A percentile compares a stretch with the other conserved stretches of the same genome.
phyloP scores from a whole-genome alignment of 2,113 vertebrate genomes.

The Saccopteryx leptura region DNA sequence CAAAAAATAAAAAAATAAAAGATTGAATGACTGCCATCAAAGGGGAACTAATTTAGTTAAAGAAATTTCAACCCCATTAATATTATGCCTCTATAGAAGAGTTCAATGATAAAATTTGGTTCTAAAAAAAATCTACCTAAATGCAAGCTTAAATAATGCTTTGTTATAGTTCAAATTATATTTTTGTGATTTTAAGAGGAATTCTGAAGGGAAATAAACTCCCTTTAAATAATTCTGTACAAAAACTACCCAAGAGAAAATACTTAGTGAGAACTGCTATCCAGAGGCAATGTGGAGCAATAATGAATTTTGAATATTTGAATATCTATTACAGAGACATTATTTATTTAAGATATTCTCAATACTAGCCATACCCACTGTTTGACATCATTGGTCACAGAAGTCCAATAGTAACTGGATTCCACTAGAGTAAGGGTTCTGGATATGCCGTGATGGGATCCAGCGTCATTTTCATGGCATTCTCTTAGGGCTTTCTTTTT shows the following conservation, averaged over 20 bases:
- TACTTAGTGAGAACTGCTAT: background rate
- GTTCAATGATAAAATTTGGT: conserved; percentile 26
- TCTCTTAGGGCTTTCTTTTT: conserved; percentile 88
- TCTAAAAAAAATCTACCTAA: conserved; percentile 47
- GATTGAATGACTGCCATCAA: background rate
- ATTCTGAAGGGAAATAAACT: conserved; percentile 29
- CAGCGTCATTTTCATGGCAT: conserved; percentile 87
- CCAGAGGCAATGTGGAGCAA: conserved; percentile 23
- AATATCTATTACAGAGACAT: conserved; percentile 14
- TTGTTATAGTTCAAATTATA: conserved; percentile 58
- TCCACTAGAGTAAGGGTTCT: conserved; percentile 89
- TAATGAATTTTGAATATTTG: background rate
- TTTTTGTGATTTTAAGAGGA: conserved; percentile 45
- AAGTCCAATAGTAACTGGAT: conserved; percentile 90
- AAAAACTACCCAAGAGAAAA: conserved; percentile 33
- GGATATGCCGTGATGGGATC: conserved; percentile 88
- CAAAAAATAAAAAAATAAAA: no score
- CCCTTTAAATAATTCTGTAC: background rate
- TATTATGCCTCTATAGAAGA: conserved; percentile 43
- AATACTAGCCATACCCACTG: conserved; percentile 88
- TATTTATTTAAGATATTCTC: conserved; percentile 48
- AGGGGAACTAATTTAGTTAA: conserved; percentile 13
- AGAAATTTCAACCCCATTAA: conserved; percentile 48
- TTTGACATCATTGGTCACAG: conserved; percentile 89
- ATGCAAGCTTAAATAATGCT: conserved; percentile 26